Percentiles rank a stretch among this genome's conserved stretches.
phyloP scores from a whole-genome alignment of 2,113 vertebrate species.

The Chlorodrepanis virens region DNA sequence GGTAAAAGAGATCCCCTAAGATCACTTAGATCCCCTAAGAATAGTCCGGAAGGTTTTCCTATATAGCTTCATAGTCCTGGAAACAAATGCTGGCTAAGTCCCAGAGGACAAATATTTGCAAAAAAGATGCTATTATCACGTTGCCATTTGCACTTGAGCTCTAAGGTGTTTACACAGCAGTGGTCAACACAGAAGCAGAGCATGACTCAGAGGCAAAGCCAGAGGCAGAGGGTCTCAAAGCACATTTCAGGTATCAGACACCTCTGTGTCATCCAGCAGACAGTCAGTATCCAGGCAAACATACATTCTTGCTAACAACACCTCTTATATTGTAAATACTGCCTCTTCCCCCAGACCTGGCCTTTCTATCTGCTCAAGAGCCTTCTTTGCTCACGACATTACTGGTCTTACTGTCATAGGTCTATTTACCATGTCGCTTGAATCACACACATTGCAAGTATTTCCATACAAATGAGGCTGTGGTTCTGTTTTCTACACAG shows the following conservation, averaged over 20 bases:
- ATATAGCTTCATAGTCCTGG: neutral
- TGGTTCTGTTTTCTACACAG: neutral
- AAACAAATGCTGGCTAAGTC: neutral
- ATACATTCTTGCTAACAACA: neutral
- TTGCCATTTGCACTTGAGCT: slow-evolving; percentile 31
- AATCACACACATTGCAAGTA: neutral
- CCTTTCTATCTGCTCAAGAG: neutral
- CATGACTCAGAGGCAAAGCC: neutral
- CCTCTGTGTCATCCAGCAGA: neutral
- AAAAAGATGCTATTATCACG: slow-evolving; percentile 36
- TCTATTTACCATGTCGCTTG: accelerated
- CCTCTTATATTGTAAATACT: neutral
- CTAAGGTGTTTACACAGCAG: slow-evolving; percentile 42
- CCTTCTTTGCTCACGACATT: neutral
- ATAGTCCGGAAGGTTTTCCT: neutral
- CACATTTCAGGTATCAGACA: neutral
- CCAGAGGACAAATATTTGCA: slow-evolving; percentile 28
- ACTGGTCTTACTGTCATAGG: neutral
- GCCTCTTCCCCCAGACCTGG: neutral
- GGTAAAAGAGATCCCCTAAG: neutral
- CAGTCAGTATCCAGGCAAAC: neutral
- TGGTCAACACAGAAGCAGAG: neutral
- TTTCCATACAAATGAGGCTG: neutral
- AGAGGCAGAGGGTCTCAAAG: neutral
- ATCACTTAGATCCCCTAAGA: neutral